Conservation (phyloP, 2,797 vertebrate species). For the Channa striata region DNA sequence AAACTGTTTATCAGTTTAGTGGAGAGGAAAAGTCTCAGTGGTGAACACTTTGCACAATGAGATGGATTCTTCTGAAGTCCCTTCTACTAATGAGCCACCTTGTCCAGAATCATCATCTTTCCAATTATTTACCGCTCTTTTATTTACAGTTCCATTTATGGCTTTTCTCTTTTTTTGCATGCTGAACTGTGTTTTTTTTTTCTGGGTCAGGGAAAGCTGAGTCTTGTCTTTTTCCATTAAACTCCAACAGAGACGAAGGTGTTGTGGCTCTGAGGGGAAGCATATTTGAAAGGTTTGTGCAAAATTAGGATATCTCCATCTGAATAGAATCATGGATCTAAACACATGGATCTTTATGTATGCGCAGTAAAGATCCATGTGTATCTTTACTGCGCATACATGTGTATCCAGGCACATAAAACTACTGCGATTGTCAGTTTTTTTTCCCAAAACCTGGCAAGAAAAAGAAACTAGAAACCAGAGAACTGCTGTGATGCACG, state of each 20-base stretch:
- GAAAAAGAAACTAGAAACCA: neutral
- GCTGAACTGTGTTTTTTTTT: constrained; percentile 60
- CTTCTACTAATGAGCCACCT: constrained; percentile 70
- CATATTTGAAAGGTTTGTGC: constrained; percentile 19
- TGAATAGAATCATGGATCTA: constrained; percentile 3
- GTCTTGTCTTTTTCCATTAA: constrained; percentile 67
- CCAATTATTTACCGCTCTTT: constrained; percentile 67
- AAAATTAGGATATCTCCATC: constrained; percentile 26
- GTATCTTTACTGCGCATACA: neutral
- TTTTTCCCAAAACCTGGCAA: neutral
- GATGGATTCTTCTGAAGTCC: constrained; percentile 62
- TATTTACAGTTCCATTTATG: constrained; percentile 65
- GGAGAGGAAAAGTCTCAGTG: constrained; percentile 52
- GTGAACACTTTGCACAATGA: constrained; percentile 40
- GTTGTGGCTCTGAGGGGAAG: constrained; percentile 24
- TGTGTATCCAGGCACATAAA: neutral
- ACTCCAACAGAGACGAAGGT: constrained; percentile 34
- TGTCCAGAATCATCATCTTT: constrained; percentile 74
- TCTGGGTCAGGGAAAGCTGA: constrained; percentile 76
- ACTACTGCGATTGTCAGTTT: neutral
- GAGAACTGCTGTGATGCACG: constrained; percentile 2
- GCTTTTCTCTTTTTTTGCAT: constrained; percentile 59
- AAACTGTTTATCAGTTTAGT: constrained; percentile 64
- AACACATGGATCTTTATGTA: no score
- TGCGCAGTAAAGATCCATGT: neutral